Conservation (phyloP, 2,888 invertebrate species). For the Drosophila meridionalis region DNA sequence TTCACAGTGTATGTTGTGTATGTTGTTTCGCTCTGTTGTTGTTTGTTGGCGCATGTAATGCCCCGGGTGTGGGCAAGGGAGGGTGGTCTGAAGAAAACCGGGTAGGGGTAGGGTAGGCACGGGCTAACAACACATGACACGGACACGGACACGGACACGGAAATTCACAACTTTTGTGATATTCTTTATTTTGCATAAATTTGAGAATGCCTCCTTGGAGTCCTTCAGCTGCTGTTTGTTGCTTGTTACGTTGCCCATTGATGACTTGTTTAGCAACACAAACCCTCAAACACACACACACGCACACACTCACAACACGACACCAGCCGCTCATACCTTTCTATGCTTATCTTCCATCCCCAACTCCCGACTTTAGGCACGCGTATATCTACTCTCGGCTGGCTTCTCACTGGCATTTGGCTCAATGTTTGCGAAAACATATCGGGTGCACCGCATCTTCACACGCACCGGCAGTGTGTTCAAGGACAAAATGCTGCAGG, state of each 20-base stretch:
- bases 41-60: constrained; percentile 27
- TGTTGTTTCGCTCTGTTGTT: constrained; percentile 34
- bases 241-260: constrained; percentile 57
- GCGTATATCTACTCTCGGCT: constrained; percentile 94
- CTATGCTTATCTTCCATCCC: not conserved
- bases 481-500: constrained; percentile 95
- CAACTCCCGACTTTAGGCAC: constrained; percentile 87
- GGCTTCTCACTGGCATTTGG: constrained; percentile 97
- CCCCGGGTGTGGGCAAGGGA: not conserved
- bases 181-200: constrained; percentile 79
- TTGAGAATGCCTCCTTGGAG: constrained; percentile 45
- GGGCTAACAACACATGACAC: constrained; percentile 56
- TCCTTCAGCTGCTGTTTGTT: constrained; percentile 30
- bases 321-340: constrained; percentile 27
- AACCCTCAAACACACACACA: constrained; percentile 12
- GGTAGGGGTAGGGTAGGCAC: not conserved
- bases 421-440: constrained; percentile 97
- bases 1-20: constrained; percentile 52
- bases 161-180: constrained; percentile 73
- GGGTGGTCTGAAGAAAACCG: not conserved
- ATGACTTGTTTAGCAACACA: constrained; percentile 63
- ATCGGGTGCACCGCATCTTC: constrained; percentile 96
- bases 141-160: constrained; percentile 42
- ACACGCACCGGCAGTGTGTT: constrained; percentile 93
- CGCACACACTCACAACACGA: constrained; percentile 40